These are phyloP conservation scores for Cephus spinipes DNA, from an alignment of 2,888 invertebrate genomes.

Conservation along the genomic window DNA sequence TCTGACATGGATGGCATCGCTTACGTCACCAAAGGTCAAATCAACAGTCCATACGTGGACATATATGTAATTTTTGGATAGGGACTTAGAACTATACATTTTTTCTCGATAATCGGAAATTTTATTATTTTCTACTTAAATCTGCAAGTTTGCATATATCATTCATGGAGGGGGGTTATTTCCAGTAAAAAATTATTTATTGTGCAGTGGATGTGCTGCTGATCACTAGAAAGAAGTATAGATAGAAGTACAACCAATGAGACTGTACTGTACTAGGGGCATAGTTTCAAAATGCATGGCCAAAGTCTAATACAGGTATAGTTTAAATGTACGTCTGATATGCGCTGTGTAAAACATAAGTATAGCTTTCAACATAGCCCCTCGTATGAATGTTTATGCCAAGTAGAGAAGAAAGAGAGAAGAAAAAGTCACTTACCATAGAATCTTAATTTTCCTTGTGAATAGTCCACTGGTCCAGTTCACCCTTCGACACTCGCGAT, in stretches of 20 bases:
- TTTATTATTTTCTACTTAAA: not conserved
- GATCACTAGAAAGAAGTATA: not conserved
- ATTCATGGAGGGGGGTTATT: not conserved
- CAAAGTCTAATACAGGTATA: too few relatives aligned
- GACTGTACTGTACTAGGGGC: not conserved
- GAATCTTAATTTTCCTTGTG: too few relatives aligned
- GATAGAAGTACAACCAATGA: not conserved
- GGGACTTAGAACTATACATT: not conserved
- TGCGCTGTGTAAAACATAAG: too few relatives aligned
- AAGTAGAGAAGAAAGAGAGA: too few relatives aligned
- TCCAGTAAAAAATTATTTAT: not conserved
- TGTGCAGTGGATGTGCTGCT: not conserved
- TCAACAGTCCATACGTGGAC: not conserved
- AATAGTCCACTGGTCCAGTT: too few relatives aligned
- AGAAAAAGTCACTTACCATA: too few relatives aligned
- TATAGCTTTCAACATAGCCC: too few relatives aligned
- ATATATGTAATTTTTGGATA: not conserved
- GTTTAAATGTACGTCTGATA: too few relatives aligned
- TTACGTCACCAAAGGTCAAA: not conserved
- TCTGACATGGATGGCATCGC: not conserved
- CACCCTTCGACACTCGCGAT: too few relatives aligned
- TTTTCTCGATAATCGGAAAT: not conserved
- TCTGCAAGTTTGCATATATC: not conserved
- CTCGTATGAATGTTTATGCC: too few relatives aligned
- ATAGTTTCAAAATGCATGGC: too few relatives aligned